These are phyloP conservation scores for Pogonognathellus flavescens DNA, from an alignment of 1,140 invertebrate genomes.

Conservation along the genomic window DNA sequence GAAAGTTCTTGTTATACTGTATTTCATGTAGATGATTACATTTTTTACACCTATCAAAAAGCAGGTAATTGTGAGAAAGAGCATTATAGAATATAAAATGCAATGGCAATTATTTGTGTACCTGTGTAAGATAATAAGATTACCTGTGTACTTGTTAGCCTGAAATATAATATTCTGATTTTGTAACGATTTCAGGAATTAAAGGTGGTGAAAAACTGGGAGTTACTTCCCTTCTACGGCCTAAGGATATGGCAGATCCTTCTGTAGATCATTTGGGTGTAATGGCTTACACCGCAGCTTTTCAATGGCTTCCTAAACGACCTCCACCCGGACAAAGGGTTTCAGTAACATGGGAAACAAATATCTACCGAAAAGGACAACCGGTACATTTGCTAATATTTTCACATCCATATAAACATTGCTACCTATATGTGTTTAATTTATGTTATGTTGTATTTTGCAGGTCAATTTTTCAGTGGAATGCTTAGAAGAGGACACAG, in stretches of 20 bases:
- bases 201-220: conserved; percentile 79
- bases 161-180: no score
- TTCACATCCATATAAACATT: background rate
- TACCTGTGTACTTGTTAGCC: no score
- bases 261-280: conserved; percentile 95
- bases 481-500: conserved; percentile 82
- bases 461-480: conserved; percentile 87
- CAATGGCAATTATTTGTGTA: no score
- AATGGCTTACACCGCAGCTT: conserved; percentile 93
- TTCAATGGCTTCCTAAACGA: conserved; percentile 87
- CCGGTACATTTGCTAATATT: conserved; percentile 54
- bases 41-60: no score
- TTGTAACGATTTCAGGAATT: conserved; percentile 71
- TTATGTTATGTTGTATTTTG: conserved; percentile 62
- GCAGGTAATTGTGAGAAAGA: no score
- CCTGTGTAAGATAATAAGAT: no score
- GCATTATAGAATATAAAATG: no score
- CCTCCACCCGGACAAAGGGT: conserved; percentile 84
- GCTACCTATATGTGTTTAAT: conserved; percentile 63
- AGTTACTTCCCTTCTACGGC: conserved; percentile 88
- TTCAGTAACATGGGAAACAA: conserved; percentile 75
- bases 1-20: no score
- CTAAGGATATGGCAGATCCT: conserved; percentile 93
- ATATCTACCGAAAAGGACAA: conserved; percentile 60
- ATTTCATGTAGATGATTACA: no score